A percentile compares a stretch with the other conserved stretches of the same genome.
phyloP scores from a whole-genome alignment of 2,888 invertebrate species.

The Hypomecis atomaria region DNA sequence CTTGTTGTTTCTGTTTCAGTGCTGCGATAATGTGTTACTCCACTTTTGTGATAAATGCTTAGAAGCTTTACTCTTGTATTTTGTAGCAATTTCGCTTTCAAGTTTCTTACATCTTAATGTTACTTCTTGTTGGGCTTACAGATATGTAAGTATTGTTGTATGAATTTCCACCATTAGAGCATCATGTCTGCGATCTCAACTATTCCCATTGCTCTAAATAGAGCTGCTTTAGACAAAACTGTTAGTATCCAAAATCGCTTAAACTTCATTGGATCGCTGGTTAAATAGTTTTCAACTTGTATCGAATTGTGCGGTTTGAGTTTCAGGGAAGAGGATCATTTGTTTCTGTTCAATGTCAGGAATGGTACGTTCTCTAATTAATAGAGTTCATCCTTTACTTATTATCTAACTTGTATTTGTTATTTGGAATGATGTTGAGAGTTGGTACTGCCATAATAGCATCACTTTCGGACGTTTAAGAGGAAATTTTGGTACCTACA shows the following conservation, averaged over 20 bases:
- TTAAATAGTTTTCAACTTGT: constrained; percentile 30
- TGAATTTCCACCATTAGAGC: neutral
- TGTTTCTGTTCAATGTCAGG: constrained; percentile 5
- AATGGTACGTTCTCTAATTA: neutral
- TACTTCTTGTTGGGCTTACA: constrained; percentile 1
- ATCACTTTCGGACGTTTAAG: no score
- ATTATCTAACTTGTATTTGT: no score
- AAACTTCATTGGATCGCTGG: constrained; percentile 24
- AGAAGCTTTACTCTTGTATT: neutral
- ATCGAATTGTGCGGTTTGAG: constrained; percentile 31
- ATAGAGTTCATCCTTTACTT: neutral
- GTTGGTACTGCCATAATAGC: no score
- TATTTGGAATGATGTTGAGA: no score
- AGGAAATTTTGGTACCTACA: no score
- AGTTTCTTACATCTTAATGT: constrained; percentile 5
- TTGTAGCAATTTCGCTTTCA: constrained; percentile 4
- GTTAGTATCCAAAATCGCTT: constrained; percentile 23
- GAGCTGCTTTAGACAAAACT: constrained; percentile 13
- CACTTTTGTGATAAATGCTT: constrained; percentile 2
- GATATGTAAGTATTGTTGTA: neutral
- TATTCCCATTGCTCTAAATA: constrained; percentile 19
- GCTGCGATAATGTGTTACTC: constrained; percentile 5
- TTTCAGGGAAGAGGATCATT: constrained; percentile 10
- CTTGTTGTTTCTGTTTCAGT: constrained; percentile 5
- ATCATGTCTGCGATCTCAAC: constrained; percentile 8